Conservation (phyloP, 2,888 invertebrate genomes). For the Lasioglossum villosulum region DNA sequence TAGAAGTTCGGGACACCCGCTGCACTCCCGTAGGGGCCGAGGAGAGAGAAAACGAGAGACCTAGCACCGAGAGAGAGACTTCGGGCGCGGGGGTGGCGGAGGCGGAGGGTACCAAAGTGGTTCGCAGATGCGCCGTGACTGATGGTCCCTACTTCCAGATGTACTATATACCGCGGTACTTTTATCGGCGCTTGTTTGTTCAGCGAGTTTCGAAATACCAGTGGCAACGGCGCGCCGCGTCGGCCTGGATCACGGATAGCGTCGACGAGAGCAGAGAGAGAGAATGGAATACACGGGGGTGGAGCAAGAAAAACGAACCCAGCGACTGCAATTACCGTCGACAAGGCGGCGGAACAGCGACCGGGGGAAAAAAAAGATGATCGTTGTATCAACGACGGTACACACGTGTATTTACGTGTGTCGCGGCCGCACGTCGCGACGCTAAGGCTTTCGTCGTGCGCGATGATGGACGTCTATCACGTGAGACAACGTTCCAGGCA, state of each 20-base stretch:
- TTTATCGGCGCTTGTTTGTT: constrained; percentile 84
- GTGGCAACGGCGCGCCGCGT: constrained; percentile 72
- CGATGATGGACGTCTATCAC: constrained; percentile 75
- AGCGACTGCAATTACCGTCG: constrained; percentile 69
- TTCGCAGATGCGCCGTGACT: constrained; percentile 84
- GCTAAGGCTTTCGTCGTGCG: constrained; percentile 67
- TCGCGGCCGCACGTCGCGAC: constrained; percentile 37
- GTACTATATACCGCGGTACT: constrained; percentile 80
- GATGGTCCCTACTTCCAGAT: constrained; percentile 84
- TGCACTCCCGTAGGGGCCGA: constrained; percentile 50
- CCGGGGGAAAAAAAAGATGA: constrained; percentile 47
- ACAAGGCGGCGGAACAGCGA: constrained; percentile 22
- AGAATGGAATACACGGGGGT: not conserved
- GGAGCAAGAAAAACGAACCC: constrained; percentile 52
- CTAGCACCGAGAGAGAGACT: not conserved
- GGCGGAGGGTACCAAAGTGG: constrained; percentile 69
- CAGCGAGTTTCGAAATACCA: constrained; percentile 77
- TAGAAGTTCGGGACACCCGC: constrained; percentile 65
- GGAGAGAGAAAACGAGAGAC: constrained; percentile 17
- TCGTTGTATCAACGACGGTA: constrained; percentile 66
- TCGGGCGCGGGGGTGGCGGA: constrained; percentile 27
- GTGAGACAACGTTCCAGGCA: constrained; percentile 70
- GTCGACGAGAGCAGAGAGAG: not conserved
- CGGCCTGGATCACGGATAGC: constrained; percentile 64
- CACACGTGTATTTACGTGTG: constrained; percentile 69